phyloP scores from a whole-genome alignment of 2,888 invertebrate genomes.

The Papilio protenor region DNA sequence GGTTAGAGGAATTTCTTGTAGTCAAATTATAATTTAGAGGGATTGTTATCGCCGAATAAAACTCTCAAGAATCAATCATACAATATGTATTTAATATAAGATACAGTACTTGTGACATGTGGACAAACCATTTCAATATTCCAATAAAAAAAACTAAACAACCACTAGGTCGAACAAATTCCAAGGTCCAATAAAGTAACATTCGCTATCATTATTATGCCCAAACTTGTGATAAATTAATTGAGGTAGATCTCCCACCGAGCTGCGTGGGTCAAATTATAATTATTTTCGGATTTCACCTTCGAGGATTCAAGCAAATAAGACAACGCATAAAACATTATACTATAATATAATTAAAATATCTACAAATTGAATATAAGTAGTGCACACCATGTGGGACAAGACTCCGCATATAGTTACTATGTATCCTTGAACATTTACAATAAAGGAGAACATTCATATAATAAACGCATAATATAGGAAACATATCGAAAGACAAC shows the following conservation, averaged over 20 bases:
- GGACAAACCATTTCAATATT: slow-evolving; percentile 75
- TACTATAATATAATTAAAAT: slow-evolving; percentile 83
- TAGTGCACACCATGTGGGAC: slow-evolving; percentile 79
- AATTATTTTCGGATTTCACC: slow-evolving; percentile 76
- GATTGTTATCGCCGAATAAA: slow-evolving; percentile 58
- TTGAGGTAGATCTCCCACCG: slow-evolving; percentile 83
- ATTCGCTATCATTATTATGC: slow-evolving; percentile 78
- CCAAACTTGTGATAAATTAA: slow-evolving; percentile 84
- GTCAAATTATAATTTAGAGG: not conserved
- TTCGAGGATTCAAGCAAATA: slow-evolving; percentile 76
- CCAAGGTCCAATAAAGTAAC: slow-evolving; percentile 68
- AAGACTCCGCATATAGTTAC: slow-evolving; percentile 67
- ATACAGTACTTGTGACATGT: slow-evolving; percentile 84
- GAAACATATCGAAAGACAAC: slow-evolving; percentile 79
- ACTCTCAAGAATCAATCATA: slow-evolving; percentile 80
- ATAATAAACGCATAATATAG: slow-evolving; percentile 83
- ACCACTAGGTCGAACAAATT: slow-evolving; percentile 79
- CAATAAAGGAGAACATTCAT: slow-evolving; percentile 83
- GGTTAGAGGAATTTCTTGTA: too few relatives aligned
- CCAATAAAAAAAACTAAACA: slow-evolving; percentile 66
- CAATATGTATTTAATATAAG: slow-evolving; percentile 84
- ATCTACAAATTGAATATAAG: slow-evolving; percentile 83
- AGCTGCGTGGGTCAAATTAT: slow-evolving; percentile 73
- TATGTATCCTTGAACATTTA: slow-evolving; percentile 77
- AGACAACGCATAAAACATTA: slow-evolving; percentile 82